Evolutionary conservation across 1,140 invertebrate species (phyloP).

Genomic region (Danaus plexippus): DNA sequence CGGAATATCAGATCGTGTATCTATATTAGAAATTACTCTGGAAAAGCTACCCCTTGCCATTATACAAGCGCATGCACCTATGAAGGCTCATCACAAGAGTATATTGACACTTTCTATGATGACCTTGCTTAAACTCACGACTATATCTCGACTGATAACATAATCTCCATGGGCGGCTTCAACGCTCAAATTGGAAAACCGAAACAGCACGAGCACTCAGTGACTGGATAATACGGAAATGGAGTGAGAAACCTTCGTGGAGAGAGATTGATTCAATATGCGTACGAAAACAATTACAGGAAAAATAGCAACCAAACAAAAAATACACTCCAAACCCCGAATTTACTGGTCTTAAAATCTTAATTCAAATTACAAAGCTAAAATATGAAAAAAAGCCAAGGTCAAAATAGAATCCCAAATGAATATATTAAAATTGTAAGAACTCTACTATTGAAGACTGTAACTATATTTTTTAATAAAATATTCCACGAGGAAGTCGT

Average conservation of each 20-base stretch:
- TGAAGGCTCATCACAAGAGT: constrained; percentile 25
- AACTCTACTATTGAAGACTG: constrained; percentile 17
- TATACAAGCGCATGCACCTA: constrained; percentile 30
- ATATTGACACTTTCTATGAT: constrained; percentile 29
- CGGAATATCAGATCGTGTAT: constrained; percentile 32
- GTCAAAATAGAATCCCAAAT: constrained; percentile 20
- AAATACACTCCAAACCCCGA: constrained; percentile 5
- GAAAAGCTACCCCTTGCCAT: constrained; percentile 25
- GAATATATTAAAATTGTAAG: constrained; percentile 20
- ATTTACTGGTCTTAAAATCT: constrained; percentile 6
- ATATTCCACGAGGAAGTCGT: constrained; percentile 28
- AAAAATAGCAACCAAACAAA: neutral
- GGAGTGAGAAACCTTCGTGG: constrained; percentile 24
- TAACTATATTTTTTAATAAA: constrained; percentile 25
- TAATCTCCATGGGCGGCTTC: constrained; percentile 28
- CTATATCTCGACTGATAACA: constrained; percentile 14
- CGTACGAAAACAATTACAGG: constrained; percentile 20
- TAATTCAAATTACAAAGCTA: constrained; percentile 15
- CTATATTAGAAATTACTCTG: constrained; percentile 20
- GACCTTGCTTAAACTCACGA: constrained; percentile 24
- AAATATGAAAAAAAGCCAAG: constrained; percentile 22
- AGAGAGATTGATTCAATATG: constrained; percentile 28
- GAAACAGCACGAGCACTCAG: constrained; percentile 14
- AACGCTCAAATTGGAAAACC: constrained; percentile 29
- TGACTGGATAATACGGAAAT: constrained; percentile 23